Evolutionary conservation across 1,140 invertebrate species (phyloP).

Genomic region (Drosophila eugracilis): DNA sequence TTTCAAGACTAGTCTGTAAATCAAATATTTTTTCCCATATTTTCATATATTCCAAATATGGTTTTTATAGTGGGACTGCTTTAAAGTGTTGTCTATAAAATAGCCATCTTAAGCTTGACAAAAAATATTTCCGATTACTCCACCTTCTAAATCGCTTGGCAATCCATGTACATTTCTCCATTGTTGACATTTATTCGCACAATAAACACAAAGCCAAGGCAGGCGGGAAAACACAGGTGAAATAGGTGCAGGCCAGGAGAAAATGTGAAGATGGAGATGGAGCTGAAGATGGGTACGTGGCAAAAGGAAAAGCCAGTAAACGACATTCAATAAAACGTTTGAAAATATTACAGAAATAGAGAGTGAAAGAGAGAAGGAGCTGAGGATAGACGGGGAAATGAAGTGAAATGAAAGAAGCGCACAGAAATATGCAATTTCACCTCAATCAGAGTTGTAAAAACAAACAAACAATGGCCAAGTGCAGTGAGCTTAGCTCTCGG

Average conservation of each 20-base stretch:
- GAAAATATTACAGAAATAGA: slow-evolving; percentile 58
- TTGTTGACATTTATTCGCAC: slow-evolving; percentile 66
- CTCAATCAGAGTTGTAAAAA: slow-evolving; percentile 82
- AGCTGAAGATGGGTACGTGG: slow-evolving; percentile 19
- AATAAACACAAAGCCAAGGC: slow-evolving; percentile 58
- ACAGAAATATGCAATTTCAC: slow-evolving; percentile 82
- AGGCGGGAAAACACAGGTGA: slow-evolving; percentile 26
- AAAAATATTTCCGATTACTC: slow-evolving; percentile 10
- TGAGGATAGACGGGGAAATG: slow-evolving; percentile 39
- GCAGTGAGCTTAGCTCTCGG: slow-evolving; percentile 28
- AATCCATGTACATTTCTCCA: slow-evolving; percentile 33
- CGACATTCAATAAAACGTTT: slow-evolving; percentile 81
- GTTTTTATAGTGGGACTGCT: not conserved
- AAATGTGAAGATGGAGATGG: slow-evolving; percentile 17
- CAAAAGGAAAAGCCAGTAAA: slow-evolving; percentile 42
- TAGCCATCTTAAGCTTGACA: not conserved
- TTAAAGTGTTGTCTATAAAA: slow-evolving; percentile 1
- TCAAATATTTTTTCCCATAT: not conserved
- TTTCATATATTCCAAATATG: not conserved
- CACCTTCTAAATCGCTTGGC: slow-evolving; percentile 26
- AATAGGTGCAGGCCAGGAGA: slow-evolving; percentile 15
- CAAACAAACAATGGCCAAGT: slow-evolving; percentile 75
- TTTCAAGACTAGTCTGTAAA: too few relatives aligned
- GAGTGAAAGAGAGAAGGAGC: not conserved
- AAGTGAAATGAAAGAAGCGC: slow-evolving; percentile 74